phyloP scores from a whole-genome alignment of 2,888 invertebrate genomes.

The Thalpophila matura region DNA sequence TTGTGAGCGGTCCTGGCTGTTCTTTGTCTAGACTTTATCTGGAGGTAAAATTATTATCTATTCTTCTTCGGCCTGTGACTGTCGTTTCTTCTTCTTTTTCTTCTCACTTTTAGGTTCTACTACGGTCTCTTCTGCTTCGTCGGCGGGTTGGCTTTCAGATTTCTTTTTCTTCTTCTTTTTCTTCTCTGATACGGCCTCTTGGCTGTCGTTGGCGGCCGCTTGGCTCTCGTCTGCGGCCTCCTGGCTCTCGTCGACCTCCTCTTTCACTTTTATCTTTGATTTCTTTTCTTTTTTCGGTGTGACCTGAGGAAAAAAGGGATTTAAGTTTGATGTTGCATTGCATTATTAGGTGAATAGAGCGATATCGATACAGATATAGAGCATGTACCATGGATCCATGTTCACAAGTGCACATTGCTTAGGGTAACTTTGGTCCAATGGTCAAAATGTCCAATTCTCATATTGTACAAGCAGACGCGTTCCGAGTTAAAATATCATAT shows the following conservation, averaged over 20 bases:
- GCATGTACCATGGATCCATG: too few species aligned
- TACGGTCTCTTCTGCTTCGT: constrained; percentile 57
- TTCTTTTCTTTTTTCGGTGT: constrained; percentile 86
- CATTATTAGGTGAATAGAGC: too few species aligned
- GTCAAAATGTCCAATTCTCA: too few species aligned
- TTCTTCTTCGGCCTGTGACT: constrained; percentile 78
- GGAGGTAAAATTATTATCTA: constrained; percentile 65
- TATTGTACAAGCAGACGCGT: too few species aligned
- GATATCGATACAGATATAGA: too few species aligned
- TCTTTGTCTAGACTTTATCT: background rate
- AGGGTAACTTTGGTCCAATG: too few species aligned
- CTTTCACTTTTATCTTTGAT: constrained; percentile 62
- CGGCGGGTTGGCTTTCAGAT: constrained; percentile 69
- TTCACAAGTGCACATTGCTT: too few species aligned
- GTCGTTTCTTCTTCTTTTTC: constrained; percentile 84
- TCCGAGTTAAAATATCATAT: too few species aligned
- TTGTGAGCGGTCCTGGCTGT: too few species aligned
- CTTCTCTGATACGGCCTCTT: constrained; percentile 80
- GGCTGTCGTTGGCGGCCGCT: constrained; percentile 42
- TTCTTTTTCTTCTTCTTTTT: constrained; percentile 90
- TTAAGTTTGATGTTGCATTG: background rate
- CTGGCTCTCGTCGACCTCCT: constrained; percentile 47
- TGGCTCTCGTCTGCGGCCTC: constrained; percentile 65
- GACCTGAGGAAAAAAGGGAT: constrained; percentile 62
- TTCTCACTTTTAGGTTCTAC: constrained; percentile 82